A percentile compares a stretch with the other conserved stretches of the same genome.
phyloP scores from a whole-genome alignment of 2,797 vertebrate genomes.

The Capromys pilorides region DNA sequence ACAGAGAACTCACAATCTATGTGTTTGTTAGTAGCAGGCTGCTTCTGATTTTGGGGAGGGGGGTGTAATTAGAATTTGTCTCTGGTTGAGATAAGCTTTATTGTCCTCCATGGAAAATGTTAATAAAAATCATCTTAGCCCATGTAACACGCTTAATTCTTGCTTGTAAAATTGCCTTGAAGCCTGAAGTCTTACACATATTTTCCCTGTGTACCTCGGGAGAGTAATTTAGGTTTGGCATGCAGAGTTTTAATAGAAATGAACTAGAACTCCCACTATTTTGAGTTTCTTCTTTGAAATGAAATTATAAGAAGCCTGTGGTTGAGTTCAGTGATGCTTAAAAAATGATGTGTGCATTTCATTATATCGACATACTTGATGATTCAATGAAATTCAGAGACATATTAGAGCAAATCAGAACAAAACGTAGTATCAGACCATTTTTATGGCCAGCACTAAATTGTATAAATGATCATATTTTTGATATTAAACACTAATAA shows the following conservation, averaged over 20 bases:
- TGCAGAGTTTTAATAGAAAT: constrained; percentile 66
- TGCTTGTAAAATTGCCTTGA: constrained; percentile 28
- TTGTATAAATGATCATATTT: not conserved
- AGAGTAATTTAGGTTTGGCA: constrained; percentile 49
- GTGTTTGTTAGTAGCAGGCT: not conserved
- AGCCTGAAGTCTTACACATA: constrained; percentile 23
- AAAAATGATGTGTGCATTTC: constrained; percentile 16
- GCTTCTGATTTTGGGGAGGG: not conserved
- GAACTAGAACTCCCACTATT: constrained; percentile 2
- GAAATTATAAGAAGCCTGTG: not conserved
- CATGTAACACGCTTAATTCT: constrained; percentile 29
- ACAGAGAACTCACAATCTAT: not conserved
- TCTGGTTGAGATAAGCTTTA: constrained; percentile 13
- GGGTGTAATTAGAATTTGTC: not conserved
- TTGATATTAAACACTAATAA: not conserved
- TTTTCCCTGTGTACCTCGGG: constrained; percentile 1
- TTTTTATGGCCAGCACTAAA: not conserved
- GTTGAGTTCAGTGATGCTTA: not conserved
- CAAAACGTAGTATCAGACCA: not conserved
- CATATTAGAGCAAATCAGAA: not conserved
- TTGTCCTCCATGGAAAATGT: not conserved
- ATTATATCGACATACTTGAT: not conserved
- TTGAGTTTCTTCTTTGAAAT: not conserved
- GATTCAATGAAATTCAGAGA: not conserved
- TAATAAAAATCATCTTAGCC: constrained; percentile 28